These are phyloP conservation scores for Tapera naevia DNA, from an alignment of 2,797 vertebrate species.

Conservation along the genomic window DNA sequence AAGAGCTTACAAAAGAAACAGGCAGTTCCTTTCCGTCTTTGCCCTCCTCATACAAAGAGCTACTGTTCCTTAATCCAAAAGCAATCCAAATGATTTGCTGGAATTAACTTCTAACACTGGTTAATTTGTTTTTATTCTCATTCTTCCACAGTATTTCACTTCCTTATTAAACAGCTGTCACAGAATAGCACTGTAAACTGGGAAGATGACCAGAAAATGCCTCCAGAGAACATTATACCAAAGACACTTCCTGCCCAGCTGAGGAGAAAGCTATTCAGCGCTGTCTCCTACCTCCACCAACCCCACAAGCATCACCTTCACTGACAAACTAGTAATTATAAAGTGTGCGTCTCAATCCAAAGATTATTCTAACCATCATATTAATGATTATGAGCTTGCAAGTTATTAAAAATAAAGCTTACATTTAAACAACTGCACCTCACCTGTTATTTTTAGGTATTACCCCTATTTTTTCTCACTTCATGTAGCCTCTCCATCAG, in stretches of 20 bases:
- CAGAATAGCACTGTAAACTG: slow-evolving; percentile 58
- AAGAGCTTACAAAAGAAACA: slow-evolving; percentile 38
- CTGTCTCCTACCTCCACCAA: background rate
- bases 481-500: background rate
- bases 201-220: slow-evolving; percentile 71
- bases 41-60: slow-evolving; percentile 52
- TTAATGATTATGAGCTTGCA: background rate
- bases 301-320: slow-evolving; percentile 27
- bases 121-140: slow-evolving; percentile 69
- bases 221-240: slow-evolving; percentile 39
- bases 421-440: background rate
- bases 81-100: slow-evolving; percentile 65
- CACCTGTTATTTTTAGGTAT: background rate
- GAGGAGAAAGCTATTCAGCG: slow-evolving; percentile 23
- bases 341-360: background rate
- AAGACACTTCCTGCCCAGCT: slow-evolving; percentile 67
- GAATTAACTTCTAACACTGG: slow-evolving; percentile 70
- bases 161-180: slow-evolving; percentile 71
- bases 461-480: background rate
- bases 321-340: background rate
- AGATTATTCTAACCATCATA: background rate
- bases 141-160: slow-evolving; percentile 65
- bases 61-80: slow-evolving; percentile 67
- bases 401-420: background rate
- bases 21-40: slow-evolving; percentile 46